Evolutionary conservation across 2,113 vertebrate genomes (phyloP).

Genomic region (Cyprinodon brontotheroides): DNA sequence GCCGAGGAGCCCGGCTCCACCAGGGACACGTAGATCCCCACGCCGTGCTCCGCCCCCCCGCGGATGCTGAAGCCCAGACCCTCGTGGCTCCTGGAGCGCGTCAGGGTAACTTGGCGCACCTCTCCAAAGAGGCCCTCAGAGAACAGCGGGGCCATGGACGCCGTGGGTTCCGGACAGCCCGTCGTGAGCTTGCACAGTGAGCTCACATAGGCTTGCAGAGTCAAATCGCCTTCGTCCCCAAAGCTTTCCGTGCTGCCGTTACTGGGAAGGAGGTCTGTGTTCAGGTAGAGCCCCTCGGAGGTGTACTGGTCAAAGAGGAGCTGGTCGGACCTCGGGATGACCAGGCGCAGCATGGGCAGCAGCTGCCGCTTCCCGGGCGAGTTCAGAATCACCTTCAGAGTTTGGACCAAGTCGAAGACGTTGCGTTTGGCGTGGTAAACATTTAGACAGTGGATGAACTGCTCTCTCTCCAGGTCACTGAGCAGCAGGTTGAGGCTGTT

Average conservation of each 20-base stretch:
- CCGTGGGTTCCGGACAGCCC: constrained; percentile 76
- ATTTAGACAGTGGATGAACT: constrained; percentile 95
- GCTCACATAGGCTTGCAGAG: constrained; percentile 47
- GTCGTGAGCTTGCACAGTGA: constrained; percentile 39
- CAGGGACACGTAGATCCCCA: constrained; percentile 95
- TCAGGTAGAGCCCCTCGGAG: constrained; percentile 91
- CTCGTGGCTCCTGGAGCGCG: constrained; percentile 91
- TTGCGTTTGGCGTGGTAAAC: constrained; percentile 95
- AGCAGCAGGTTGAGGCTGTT: constrained; percentile 91
- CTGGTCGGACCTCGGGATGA: constrained; percentile 96
- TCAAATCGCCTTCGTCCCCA: constrained; percentile 47
- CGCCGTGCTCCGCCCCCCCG: constrained; percentile 94
- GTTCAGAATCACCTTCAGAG: constrained; percentile 90
- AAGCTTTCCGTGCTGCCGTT: constrained; percentile 68
- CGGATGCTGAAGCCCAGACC: constrained; percentile 98
- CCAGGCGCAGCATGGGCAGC: constrained; percentile 92
- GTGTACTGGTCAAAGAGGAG: constrained; percentile 97
- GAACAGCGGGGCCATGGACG: constrained; percentile 74
- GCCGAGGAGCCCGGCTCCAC: constrained; percentile 95
- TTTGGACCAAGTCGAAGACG: constrained; percentile 95
- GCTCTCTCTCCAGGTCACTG: constrained; percentile 91
- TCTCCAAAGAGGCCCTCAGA: constrained; percentile 81
- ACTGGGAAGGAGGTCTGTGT: constrained; percentile 71
- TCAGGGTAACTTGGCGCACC: constrained; percentile 87
- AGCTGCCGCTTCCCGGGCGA: constrained; percentile 91